Evolutionary conservation across 1,140 invertebrate genomes (phyloP).

Genomic region (Brachystomella parvula): DNA sequence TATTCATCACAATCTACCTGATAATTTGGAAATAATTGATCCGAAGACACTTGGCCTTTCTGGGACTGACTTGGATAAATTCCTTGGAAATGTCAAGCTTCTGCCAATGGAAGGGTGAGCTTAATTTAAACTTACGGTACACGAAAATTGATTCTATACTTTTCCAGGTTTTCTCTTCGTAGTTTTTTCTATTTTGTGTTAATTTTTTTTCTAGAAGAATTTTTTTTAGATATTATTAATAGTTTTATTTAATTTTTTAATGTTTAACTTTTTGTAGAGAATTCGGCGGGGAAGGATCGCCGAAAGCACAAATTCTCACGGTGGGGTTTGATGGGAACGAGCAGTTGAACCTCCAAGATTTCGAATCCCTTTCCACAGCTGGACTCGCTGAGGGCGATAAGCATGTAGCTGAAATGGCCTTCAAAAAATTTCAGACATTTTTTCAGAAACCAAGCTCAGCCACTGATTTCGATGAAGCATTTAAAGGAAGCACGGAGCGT

Average conservation of each 20-base stretch:
- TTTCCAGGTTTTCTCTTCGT: neutral
- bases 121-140: neutral
- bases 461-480: slow-evolving; percentile 3
- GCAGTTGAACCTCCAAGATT: slow-evolving; percentile 30
- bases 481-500: neutral
- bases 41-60: slow-evolving; percentile 26
- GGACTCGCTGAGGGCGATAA: slow-evolving; percentile 20
- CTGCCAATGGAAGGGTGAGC: slow-evolving; percentile 24
- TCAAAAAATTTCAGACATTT: slow-evolving; percentile 29
- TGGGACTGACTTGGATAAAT: slow-evolving; percentile 26
- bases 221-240: too few relatives aligned
- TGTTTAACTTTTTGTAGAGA: too few relatives aligned
- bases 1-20: slow-evolving; percentile 31
- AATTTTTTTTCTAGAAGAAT: too few relatives aligned
- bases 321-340: slow-evolving; percentile 34
- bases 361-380: slow-evolving; percentile 19
- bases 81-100: slow-evolving; percentile 31
- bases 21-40: slow-evolving; percentile 30
- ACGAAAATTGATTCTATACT: neutral
- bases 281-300: neutral
- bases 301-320: slow-evolving; percentile 32
- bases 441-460: slow-evolving; percentile 27
- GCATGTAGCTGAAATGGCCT: slow-evolving; percentile 28
- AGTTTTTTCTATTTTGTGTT: neutral
- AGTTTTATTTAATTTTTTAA: too few relatives aligned